These are phyloP conservation scores for Tinea pellionella DNA, from an alignment of 2,888 invertebrate species.

Conservation along the genomic window DNA sequence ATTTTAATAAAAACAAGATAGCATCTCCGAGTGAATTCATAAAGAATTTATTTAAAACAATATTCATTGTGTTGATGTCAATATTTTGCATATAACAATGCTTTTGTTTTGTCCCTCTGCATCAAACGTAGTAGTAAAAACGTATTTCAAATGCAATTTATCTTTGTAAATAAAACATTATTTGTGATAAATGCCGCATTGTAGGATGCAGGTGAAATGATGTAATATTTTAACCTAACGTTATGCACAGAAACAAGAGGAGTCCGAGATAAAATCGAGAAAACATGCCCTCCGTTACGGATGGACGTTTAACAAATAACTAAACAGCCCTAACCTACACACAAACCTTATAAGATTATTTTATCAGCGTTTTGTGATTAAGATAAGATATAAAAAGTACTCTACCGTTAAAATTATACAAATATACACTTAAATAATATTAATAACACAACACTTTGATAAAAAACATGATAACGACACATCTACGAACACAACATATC, in stretches of 20 bases:
- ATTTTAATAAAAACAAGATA: too few relatives aligned
- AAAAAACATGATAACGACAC: conserved; percentile 65
- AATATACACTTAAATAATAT: conserved; percentile 48
- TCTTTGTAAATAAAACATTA: too few relatives aligned
- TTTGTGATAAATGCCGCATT: background rate
- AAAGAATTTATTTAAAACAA: too few relatives aligned
- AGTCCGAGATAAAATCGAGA: background rate
- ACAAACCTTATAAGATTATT: conserved; percentile 28
- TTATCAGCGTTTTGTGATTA: conserved; percentile 33
- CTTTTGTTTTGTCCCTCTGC: too few relatives aligned
- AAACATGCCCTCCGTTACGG: background rate
- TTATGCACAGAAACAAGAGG: too few relatives aligned
- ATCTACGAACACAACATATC: conserved; percentile 25
- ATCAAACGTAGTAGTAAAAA: too few relatives aligned
- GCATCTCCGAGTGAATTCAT: too few relatives aligned
- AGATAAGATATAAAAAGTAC: conserved; percentile 49
- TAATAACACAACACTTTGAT: conserved; percentile 61
- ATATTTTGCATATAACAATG: too few relatives aligned
- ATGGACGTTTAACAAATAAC: background rate
- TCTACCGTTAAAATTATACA: conserved; percentile 56
- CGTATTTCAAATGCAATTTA: too few relatives aligned
- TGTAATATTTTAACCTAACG: background rate
- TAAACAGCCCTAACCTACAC: conserved; percentile 7
- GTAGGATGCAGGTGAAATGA: background rate
- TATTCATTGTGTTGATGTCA: too few relatives aligned